Conservation (phyloP, 1,140 invertebrate species). For the Eupeodes corollae region DNA sequence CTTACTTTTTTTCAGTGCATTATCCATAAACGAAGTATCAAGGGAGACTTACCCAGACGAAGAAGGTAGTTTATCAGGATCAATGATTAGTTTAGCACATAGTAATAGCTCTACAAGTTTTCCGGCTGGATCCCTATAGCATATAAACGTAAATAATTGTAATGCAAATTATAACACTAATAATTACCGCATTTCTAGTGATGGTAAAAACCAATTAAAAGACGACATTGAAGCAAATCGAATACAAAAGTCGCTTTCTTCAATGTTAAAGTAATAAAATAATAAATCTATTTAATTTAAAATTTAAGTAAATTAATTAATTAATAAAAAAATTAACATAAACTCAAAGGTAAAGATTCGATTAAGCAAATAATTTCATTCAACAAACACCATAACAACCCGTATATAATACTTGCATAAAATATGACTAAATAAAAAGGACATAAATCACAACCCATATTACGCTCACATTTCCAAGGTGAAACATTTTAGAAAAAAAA, state of each 20-base stretch:
- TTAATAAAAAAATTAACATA: constrained; percentile 2
- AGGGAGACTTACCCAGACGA: constrained; percentile 74
- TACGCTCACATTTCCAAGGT: too few relatives aligned
- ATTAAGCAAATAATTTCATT: too few relatives aligned
- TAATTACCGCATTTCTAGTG: constrained; percentile 10
- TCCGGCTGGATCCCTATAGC: constrained; percentile 71
- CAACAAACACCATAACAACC: too few relatives aligned
- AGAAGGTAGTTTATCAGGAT: constrained; percentile 82
- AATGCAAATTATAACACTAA: constrained; percentile 31
- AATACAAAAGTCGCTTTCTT: constrained; percentile 3
- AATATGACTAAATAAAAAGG: too few relatives aligned
- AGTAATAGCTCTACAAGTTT: constrained; percentile 86
- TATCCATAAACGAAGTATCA: constrained; percentile 81
- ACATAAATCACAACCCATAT: too few relatives aligned
- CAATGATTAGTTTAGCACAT: constrained; percentile 85
- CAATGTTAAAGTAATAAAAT: constrained; percentile 4
- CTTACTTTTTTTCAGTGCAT: constrained; percentile 54
- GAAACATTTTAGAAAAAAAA: too few relatives aligned
- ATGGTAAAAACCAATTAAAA: constrained; percentile 7
- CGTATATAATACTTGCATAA: too few relatives aligned
- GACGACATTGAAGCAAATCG: constrained; percentile 7
- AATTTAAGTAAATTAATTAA: constrained; percentile 4
- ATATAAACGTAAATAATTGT: constrained; percentile 23
- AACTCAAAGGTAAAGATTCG: not conserved
- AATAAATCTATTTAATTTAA: not conserved